phyloP scores from a whole-genome alignment of 2,797 vertebrate genomes.

The Schizopygopsis malacanthus region DNA sequence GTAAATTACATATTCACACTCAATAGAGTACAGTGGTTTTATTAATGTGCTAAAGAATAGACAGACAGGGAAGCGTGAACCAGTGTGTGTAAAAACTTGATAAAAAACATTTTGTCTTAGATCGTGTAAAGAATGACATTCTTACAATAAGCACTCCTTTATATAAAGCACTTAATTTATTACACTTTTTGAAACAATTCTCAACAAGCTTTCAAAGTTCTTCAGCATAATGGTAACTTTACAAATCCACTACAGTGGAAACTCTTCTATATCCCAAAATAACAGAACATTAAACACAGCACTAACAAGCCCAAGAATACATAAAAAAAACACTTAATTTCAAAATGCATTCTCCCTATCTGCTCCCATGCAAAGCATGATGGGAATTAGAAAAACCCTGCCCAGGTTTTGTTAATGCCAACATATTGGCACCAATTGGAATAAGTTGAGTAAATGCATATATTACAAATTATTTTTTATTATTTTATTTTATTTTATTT shows the following conservation, averaged over 20 bases:
- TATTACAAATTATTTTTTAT: background rate
- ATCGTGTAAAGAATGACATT: background rate
- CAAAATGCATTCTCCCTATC: background rate
- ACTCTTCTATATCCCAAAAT: background rate
- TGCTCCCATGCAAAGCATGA: background rate
- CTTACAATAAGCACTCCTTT: background rate
- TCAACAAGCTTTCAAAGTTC: background rate
- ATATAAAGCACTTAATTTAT: background rate
- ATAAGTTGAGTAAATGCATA: background rate
- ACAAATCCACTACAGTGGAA: background rate
- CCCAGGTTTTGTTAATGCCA: background rate
- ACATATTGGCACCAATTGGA: too few species aligned
- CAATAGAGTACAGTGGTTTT: conserved; percentile 1
- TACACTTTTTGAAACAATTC: background rate
- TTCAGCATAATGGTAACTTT: background rate
- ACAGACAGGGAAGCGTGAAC: conserved; percentile 6
- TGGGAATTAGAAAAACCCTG: background rate
- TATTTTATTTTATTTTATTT: too few species aligned
- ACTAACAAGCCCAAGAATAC: background rate
- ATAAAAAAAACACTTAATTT: background rate
- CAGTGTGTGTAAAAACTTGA: background rate
- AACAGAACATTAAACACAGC: background rate
- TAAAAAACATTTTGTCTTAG: background rate
- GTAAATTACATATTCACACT: conserved; percentile 16
- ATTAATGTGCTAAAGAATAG: conserved; percentile 29